Conservation (phyloP, 2,797 vertebrate species). For the Serranus cabrilla region DNA sequence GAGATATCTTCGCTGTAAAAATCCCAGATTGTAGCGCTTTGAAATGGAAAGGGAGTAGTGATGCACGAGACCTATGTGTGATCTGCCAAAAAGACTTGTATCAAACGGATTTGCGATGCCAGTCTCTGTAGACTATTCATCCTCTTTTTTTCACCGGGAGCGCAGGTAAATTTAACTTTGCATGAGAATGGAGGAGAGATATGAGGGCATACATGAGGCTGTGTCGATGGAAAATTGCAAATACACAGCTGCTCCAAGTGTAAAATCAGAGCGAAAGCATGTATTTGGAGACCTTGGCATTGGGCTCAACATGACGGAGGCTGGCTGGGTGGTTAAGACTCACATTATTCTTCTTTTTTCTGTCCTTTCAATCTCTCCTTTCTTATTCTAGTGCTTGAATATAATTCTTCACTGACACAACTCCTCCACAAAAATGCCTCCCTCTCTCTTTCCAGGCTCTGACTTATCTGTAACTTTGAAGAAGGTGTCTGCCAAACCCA, state of each 20-base stretch:
- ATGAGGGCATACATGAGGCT: slow-evolving; percentile 44
- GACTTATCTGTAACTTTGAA: slow-evolving; percentile 44
- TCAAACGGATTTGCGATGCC: slow-evolving; percentile 63
- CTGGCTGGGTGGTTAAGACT: slow-evolving; percentile 26
- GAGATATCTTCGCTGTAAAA: slow-evolving; percentile 65
- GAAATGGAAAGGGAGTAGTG: slow-evolving; percentile 73
- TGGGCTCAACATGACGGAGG: slow-evolving; percentile 16
- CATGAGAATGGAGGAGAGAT: slow-evolving; percentile 53
- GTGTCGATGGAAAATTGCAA: slow-evolving; percentile 35
- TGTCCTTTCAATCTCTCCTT: neutral
- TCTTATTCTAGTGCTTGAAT: slow-evolving; percentile 25
- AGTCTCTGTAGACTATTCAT: slow-evolving; percentile 60
- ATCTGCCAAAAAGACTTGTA: slow-evolving; percentile 63
- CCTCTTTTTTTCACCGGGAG: slow-evolving; percentile 28
- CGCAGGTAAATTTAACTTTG: slow-evolving; percentile 65
- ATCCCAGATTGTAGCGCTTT: slow-evolving; percentile 69
- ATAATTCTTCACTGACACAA: slow-evolving; percentile 16
- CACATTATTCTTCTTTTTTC: slow-evolving; percentile 4
- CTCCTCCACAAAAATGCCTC: neutral
- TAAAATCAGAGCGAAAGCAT: slow-evolving; percentile 44
- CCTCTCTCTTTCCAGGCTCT: slow-evolving; percentile 7
- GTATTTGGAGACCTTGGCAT: slow-evolving; percentile 37
- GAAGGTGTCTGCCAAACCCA: slow-evolving; percentile 31
- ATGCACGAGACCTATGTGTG: slow-evolving; percentile 68
- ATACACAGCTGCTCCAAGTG: slow-evolving; percentile 25